Evolutionary conservation across 30 jellyfish, hydroid and myxozoan species (phyloP).

Genomic region (Hydractinia echinata): DNA sequence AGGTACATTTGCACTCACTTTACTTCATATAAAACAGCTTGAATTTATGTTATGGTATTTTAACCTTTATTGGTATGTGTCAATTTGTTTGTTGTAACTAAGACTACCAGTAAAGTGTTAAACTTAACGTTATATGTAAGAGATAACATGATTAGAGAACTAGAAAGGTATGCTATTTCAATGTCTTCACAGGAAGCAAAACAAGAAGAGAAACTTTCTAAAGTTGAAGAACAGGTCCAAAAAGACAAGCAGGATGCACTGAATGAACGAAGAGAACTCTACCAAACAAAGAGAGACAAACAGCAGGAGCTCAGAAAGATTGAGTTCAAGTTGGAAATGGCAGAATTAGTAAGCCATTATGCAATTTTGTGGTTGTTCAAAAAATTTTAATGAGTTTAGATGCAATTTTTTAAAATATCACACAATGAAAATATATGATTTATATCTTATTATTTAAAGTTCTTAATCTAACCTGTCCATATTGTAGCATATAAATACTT

Average conservation of each 20-base stretch:
- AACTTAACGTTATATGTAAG: neutral
- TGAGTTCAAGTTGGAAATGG: conserved; percentile 81
- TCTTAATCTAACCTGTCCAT: neutral
- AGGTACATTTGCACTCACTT: conserved; percentile 35
- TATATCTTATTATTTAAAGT: neutral
- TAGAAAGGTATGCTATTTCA: neutral
- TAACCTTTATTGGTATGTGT: neutral
- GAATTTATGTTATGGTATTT: neutral
- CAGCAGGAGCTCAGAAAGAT: conserved; percentile 64
- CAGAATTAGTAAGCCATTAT: conserved; percentile 54
- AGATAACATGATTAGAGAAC: neutral
- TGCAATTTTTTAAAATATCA: neutral
- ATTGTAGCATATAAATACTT: no score
- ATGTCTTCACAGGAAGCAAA: conserved; percentile 51
- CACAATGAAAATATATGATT: neutral
- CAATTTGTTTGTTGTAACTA: no score
- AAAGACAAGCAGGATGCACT: conserved; percentile 69
- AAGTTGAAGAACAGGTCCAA: conserved; percentile 84
- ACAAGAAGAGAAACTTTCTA: conserved; percentile 77
- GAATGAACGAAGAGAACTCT: conserved; percentile 67
- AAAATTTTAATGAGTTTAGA: neutral
- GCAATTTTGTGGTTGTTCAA: neutral
- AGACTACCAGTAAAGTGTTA: no score
- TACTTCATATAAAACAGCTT: neutral
- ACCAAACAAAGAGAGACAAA: conserved; percentile 66